Evolutionary conservation across 1,140 invertebrate genomes (phyloP).

Genomic region (Agrilus planipennis): DNA sequence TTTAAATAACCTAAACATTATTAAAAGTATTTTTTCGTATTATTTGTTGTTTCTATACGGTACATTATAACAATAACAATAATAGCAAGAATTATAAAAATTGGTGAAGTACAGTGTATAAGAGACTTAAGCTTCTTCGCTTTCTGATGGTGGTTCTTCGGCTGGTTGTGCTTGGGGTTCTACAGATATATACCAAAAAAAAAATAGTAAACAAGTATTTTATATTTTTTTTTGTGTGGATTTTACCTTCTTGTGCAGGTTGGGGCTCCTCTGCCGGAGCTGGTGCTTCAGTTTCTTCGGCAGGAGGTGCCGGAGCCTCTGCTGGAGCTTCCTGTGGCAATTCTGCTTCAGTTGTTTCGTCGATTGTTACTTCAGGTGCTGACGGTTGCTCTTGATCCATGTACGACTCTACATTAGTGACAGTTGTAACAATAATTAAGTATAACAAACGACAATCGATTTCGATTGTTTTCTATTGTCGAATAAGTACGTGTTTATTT

Average conservation of each 20-base stretch:
- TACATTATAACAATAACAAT: neutral
- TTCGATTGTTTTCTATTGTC: too few species aligned
- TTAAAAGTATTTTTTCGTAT: neutral
- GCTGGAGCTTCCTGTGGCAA: neutral
- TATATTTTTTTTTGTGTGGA: neutral
- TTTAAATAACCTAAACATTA: neutral
- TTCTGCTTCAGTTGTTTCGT: conserved; percentile 1
- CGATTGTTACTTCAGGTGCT: conserved; percentile 4
- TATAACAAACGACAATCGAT: too few species aligned
- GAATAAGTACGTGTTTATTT: too few species aligned
- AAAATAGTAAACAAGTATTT: too few species aligned
- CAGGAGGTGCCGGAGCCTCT: neutral
- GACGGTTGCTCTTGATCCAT: too few species aligned
- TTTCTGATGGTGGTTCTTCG: conserved; percentile 2
- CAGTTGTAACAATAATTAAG: too few species aligned
- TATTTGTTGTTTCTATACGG: neutral
- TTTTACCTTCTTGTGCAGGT: neutral
- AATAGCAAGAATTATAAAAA: neutral
- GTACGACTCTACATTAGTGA: too few species aligned
- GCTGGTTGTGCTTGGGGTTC: neutral
- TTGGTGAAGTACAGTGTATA: neutral
- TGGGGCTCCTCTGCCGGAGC: neutral
- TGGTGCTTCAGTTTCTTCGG: conserved; percentile 1
- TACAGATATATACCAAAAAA: neutral
- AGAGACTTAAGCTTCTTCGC: conserved; percentile 2